Evolutionary conservation across 1,140 invertebrate genomes (phyloP).

Genomic region (Yoshiicerus persimilis): DNA sequence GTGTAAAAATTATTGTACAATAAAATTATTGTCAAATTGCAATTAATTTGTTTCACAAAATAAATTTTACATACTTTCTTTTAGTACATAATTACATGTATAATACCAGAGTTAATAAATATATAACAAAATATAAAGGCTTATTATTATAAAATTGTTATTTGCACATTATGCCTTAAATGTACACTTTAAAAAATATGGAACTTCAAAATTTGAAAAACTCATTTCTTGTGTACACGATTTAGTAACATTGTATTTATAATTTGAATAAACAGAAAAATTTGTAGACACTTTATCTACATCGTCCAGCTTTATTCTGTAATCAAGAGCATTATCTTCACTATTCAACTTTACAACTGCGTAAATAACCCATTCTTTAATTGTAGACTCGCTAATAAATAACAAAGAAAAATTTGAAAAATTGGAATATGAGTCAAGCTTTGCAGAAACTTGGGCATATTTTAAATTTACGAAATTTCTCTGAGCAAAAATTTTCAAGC

Average conservation of each 20-base stretch:
- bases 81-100: too few species aligned
- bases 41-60: too few species aligned
- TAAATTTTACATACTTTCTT: too few species aligned
- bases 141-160: too few species aligned
- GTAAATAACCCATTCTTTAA: neutral
- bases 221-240: neutral
- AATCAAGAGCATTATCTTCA: too few species aligned
- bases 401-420: neutral
- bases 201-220: neutral
- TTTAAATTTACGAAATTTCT: neutral
- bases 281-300: neutral
- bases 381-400: neutral
- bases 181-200: neutral
- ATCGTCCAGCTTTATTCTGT: neutral
- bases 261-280: neutral
- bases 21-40: too few species aligned
- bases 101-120: too few species aligned
- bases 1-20: too few species aligned
- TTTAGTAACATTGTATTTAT: neutral
- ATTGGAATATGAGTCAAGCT: neutral
- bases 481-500: neutral
- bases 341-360: neutral
- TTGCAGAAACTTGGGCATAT: neutral
- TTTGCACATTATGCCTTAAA: too few species aligned
- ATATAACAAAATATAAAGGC: too few species aligned